A percentile compares a stretch with the other conserved stretches of the same genome.
Conservation (phyloP, 2,797 vertebrate species). For the Centropyge bicolor region DNA sequence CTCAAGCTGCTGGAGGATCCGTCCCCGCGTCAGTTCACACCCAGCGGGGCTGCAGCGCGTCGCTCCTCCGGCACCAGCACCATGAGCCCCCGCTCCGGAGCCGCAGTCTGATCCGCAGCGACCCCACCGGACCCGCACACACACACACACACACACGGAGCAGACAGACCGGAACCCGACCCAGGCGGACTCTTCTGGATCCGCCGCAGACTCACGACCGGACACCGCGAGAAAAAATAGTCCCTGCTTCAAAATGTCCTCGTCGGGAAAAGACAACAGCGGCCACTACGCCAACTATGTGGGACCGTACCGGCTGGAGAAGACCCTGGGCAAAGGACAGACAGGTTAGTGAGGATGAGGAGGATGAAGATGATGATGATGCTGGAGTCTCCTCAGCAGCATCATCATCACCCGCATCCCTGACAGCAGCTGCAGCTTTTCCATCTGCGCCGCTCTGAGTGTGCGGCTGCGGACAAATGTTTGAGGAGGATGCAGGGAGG, state of each 20-base stretch:
- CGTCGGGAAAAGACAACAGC: conserved; percentile 96
- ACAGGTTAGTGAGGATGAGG: conserved; percentile 90
- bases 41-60: conserved; percentile 74
- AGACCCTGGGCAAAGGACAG: conserved; percentile 99
- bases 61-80: conserved; percentile 72
- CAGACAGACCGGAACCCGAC: conserved; percentile 51
- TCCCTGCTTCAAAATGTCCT: conserved; percentile 87
- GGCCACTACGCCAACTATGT: conserved; percentile 98
- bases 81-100: conserved; percentile 68
- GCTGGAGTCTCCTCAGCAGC: conserved; percentile 47
- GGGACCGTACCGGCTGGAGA: conserved; percentile 98
- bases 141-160: background rate
- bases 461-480: conserved; percentile 31
- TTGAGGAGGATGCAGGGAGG: conserved; percentile 18
- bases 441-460: background rate
- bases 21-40: conserved; percentile 78
- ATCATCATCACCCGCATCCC: conserved; percentile 31
- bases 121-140: conserved; percentile 10
- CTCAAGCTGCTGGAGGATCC: conserved; percentile 55
- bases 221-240: conserved; percentile 17
- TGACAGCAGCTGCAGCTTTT: conserved; percentile 28
- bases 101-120: conserved; percentile 71
- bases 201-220: conserved; percentile 45
- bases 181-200: conserved; percentile 72
- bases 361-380: conserved; percentile 35